These are phyloP conservation scores for Sinocyclocheilus anophthalmus DNA, from an alignment of 2,113 vertebrate species.

Conservation along the genomic window DNA sequence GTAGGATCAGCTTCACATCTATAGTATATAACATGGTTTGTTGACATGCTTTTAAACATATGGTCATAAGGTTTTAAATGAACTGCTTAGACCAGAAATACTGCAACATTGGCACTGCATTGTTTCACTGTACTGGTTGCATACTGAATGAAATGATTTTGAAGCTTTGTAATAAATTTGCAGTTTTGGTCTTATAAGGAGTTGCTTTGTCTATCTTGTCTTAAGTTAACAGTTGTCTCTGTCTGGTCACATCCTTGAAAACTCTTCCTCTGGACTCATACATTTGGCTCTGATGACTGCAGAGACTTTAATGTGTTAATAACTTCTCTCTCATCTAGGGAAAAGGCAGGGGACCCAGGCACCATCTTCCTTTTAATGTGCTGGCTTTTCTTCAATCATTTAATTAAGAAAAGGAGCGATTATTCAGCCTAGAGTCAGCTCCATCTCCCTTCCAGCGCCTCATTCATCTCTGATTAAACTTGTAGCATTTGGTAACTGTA, in stretches of 20 bases:
- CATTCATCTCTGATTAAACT: constrained; percentile 67
- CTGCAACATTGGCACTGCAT: neutral
- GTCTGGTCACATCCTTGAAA: constrained; percentile 48
- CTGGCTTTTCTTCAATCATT: constrained; percentile 68
- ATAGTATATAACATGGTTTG: neutral
- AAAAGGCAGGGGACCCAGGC: constrained; percentile 61
- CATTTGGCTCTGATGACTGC: constrained; percentile 51
- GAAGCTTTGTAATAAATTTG: constrained; percentile 26
- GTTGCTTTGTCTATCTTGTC: constrained; percentile 28
- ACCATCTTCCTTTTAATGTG: constrained; percentile 58
- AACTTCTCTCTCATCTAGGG: constrained; percentile 57
- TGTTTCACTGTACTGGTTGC: neutral
- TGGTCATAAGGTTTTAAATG: neutral
- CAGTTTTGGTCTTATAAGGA: constrained; percentile 3
- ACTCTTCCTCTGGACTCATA: constrained; percentile 25
- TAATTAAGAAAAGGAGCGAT: constrained; percentile 65
- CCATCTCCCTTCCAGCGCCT: constrained; percentile 55
- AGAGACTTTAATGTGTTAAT: constrained; percentile 58
- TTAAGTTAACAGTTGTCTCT: constrained; percentile 46
- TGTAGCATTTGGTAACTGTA: constrained; percentile 53
- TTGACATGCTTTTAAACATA: neutral
- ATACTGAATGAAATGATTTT: neutral
- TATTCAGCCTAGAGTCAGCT: constrained; percentile 61
- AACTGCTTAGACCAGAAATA: neutral
- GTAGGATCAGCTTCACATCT: neutral